A percentile compares a stretch with the other conserved stretches of the same genome.
Evolutionary conservation across 2,888 invertebrate genomes (phyloP).

Genomic region (Drosophila neutralis): DNA sequence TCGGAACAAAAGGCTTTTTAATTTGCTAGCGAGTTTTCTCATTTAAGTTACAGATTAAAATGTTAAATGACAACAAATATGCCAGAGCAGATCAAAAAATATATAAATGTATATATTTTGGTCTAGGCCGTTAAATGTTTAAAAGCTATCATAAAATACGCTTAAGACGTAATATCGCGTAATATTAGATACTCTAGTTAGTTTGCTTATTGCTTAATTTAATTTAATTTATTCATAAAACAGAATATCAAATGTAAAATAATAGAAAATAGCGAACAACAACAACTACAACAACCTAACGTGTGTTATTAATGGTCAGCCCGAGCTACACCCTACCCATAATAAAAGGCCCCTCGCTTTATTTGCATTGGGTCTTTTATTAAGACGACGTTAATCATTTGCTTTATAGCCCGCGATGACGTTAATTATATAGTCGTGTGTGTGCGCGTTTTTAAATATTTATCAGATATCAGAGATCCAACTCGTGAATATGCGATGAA

Average conservation of each 20-base stretch:
- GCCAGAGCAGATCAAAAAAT: conserved; percentile 35
- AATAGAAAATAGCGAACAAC: conserved; percentile 62
- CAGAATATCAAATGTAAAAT: conserved; percentile 63
- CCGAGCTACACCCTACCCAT: conserved; percentile 16
- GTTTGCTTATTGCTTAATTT: conserved; percentile 79
- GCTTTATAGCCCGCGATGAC: conserved; percentile 59
- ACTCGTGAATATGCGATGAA: conserved; percentile 39
- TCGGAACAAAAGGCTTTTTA: conserved; percentile 63
- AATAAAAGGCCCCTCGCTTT: conserved; percentile 28
- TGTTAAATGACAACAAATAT: conserved; percentile 58
- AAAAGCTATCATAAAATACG: conserved; percentile 67
- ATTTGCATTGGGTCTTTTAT: conserved; percentile 59
- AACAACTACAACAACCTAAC: conserved; percentile 35
- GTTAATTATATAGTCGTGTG: conserved; percentile 68
- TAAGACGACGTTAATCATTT: conserved; percentile 70
- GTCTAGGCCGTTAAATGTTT: conserved; percentile 50
- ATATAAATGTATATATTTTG: conserved; percentile 28
- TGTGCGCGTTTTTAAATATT: conserved; percentile 65
- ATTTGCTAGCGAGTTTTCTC: conserved; percentile 59
- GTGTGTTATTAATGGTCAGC: conserved; percentile 57
- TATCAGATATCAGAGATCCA: conserved; percentile 41
- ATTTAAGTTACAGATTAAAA: conserved; percentile 67
- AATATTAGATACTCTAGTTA: conserved; percentile 76
- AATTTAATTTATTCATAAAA: conserved; percentile 78
- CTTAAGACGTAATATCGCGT: conserved; percentile 70